Conservation (phyloP, 2,797 vertebrate genomes). For the Pseudochirops corinnae region DNA sequence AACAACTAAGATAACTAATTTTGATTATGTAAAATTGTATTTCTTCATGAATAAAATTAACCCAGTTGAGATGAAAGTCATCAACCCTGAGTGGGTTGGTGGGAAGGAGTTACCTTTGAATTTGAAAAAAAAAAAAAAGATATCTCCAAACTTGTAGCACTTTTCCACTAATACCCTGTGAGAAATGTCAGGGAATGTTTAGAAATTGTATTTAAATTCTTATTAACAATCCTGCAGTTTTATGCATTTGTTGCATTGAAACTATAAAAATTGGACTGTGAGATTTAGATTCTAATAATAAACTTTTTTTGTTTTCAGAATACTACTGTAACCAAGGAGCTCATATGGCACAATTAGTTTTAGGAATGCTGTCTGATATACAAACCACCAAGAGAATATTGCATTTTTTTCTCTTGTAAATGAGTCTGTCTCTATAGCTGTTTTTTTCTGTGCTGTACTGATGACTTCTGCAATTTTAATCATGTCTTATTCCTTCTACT, state of each 20-base stretch:
- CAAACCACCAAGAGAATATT: conserved; percentile 73
- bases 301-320: conserved; percentile 55
- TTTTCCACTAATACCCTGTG: neutral
- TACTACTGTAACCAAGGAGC: conserved; percentile 25
- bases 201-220: conserved; percentile 68
- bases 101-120: conserved; percentile 39
- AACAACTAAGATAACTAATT: no score
- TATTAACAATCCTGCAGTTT: conserved; percentile 76
- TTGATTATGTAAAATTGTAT: no score
- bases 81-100: no score
- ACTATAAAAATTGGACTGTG: conserved; percentile 71
- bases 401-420: conserved; percentile 80
- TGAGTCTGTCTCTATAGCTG: conserved; percentile 75
- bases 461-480: conserved; percentile 75
- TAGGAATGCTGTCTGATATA: conserved; percentile 73
- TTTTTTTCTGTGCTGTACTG: conserved; percentile 78
- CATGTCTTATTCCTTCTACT: conserved; percentile 79
- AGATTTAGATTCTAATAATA: conserved; percentile 69
- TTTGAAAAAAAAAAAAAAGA: conserved; percentile 30
- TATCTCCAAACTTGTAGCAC: conserved; percentile 28
- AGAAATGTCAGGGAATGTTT: conserved; percentile 60
- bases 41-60: no score
- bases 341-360: conserved; percentile 73
- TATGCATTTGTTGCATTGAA: conserved; percentile 86
- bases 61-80: no score